Conservation (phyloP, 2,113 vertebrate species). For the Pterophyllum scalare region DNA sequence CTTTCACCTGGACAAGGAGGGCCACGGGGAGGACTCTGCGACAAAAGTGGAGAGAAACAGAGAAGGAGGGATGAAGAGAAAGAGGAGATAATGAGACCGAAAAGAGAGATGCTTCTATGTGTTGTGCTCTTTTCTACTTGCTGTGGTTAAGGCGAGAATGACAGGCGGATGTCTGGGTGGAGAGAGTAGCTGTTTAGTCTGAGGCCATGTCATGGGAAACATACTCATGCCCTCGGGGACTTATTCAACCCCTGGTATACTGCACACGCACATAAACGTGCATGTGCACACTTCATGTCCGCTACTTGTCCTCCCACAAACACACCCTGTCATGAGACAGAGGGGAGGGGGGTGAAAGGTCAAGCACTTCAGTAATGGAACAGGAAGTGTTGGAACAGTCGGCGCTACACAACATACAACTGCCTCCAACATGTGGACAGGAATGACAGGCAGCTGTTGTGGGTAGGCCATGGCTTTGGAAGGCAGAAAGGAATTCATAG, state of each 20-base stretch:
- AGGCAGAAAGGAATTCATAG: conserved; percentile 48
- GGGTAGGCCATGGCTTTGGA: conserved; percentile 54
- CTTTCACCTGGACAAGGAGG: conserved; percentile 81
- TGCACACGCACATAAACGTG: conserved; percentile 46
- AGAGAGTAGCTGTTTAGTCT: conserved; percentile 80
- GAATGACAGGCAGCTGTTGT: conserved; percentile 79
- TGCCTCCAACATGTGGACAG: conserved; percentile 75
- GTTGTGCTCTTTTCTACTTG: conserved; percentile 59
- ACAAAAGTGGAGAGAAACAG: conserved; percentile 64
- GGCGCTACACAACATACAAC: conserved; percentile 71
- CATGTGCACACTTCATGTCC: conserved; percentile 55
- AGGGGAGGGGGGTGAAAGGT: conserved; percentile 73
- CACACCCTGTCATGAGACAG: conserved; percentile 70
- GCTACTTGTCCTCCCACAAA: conserved; percentile 71
- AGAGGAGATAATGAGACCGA: conserved; percentile 52
- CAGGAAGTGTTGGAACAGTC: conserved; percentile 80
- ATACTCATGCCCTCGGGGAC: conserved; percentile 73
- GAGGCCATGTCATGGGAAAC: conserved; percentile 80
- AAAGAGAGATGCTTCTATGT: conserved; percentile 64
- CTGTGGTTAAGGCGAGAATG: conserved; percentile 70
- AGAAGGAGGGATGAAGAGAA: conserved; percentile 39
- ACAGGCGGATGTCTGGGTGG: conserved; percentile 78
- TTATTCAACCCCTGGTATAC: conserved; percentile 66
- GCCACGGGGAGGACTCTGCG: conserved; percentile 58
- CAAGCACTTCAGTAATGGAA: conserved; percentile 79